A percentile compares a stretch with the other conserved stretches of the same genome.
Conservation (phyloP, 2,888 invertebrate genomes). For the Chloroclysta siterata region DNA sequence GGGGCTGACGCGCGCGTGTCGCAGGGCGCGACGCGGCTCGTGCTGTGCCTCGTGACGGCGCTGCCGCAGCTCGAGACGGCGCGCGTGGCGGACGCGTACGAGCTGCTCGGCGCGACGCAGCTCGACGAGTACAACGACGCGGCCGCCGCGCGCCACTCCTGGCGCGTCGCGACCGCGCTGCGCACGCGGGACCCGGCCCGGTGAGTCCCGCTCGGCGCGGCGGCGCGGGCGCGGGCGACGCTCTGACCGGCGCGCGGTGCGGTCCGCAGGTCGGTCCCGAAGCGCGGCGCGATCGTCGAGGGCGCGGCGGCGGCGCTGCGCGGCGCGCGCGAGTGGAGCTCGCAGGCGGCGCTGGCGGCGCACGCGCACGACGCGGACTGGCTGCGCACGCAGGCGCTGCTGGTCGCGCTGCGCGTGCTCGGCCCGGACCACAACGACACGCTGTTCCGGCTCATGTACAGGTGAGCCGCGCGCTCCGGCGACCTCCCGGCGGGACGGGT, state of each 20-base stretch:
- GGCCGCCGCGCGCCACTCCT: constrained; percentile 88
- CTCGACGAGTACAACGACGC: constrained; percentile 94
- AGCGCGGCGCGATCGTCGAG: constrained; percentile 83
- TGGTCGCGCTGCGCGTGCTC: constrained; percentile 94
- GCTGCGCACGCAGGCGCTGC: constrained; percentile 93
- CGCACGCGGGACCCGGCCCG: constrained; percentile 27
- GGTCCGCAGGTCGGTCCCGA: constrained; percentile 23
- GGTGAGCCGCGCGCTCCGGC: constrained; percentile 63
- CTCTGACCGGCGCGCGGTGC: too few species aligned
- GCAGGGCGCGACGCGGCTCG: constrained; percentile 86
- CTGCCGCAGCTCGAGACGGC: constrained; percentile 86
- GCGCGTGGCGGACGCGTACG: constrained; percentile 93
- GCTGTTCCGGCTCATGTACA: constrained; percentile 90
- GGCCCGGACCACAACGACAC: constrained; percentile 95
- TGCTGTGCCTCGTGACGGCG: constrained; percentile 69
- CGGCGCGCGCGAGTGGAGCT: constrained; percentile 90
- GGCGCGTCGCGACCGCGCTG: constrained; percentile 88
- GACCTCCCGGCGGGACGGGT: too few species aligned
- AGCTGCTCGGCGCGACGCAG: constrained; percentile 93
- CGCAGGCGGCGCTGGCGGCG: constrained; percentile 88
- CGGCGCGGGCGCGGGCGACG: too few species aligned
- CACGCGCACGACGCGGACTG: constrained; percentile 92
- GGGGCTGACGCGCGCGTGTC: not conserved
- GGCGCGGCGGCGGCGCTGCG: constrained; percentile 85
- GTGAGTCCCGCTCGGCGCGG: too few species aligned